Percentiles rank a stretch among this genome's conserved stretches.
Conservation (phyloP, 1,140 invertebrate species). For the Callitettix versicolor region DNA sequence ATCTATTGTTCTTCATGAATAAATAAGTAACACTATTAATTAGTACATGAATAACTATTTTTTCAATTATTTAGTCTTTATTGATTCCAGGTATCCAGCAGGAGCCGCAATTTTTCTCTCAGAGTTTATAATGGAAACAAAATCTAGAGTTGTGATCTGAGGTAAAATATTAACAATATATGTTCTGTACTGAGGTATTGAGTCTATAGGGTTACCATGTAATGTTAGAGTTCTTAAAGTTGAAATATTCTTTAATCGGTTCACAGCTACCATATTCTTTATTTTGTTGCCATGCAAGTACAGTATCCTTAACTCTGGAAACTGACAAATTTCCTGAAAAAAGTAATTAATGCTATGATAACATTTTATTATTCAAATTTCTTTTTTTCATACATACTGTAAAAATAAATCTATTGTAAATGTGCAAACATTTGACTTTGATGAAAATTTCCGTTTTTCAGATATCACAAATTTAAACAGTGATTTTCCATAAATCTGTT, state of each 20-base stretch:
- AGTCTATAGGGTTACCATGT: slow-evolving; percentile 42
- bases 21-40: no score
- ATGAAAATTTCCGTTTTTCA: no score
- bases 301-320: slow-evolving; percentile 33
- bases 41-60: no score
- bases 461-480: no score
- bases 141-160: slow-evolving; percentile 30
- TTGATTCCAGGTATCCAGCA: slow-evolving; percentile 8
- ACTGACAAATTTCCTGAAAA: slow-evolving; percentile 26
- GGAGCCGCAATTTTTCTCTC: slow-evolving; percentile 17
- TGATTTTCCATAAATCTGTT: no score
- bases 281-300: slow-evolving; percentile 44
- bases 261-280: slow-evolving; percentile 31
- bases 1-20: no score
- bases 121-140: slow-evolving; percentile 15
- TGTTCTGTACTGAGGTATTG: slow-evolving; percentile 34
- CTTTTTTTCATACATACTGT: no score
- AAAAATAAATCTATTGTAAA: no score
- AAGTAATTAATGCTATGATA: no score
- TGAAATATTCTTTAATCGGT: slow-evolving; percentile 33
- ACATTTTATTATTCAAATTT: no score
- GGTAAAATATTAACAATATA: slow-evolving; percentile 38
- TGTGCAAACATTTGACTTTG: no score
- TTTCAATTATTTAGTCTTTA: not conserved
- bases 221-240: slow-evolving; percentile 38